Evolutionary conservation across 2,888 invertebrate genomes (phyloP).

Genomic region (Clistopyga incitator): DNA sequence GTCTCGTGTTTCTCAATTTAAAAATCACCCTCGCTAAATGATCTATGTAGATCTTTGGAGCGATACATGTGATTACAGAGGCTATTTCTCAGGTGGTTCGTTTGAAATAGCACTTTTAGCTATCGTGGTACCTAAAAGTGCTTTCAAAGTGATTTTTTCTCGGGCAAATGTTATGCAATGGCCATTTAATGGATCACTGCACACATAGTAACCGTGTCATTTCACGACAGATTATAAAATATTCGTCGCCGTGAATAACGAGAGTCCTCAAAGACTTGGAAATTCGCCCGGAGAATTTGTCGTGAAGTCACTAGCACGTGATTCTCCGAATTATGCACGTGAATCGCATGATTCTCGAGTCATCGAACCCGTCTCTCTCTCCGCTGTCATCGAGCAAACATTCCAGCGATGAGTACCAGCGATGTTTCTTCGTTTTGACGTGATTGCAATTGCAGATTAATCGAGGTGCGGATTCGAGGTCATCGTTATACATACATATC

Average conservation of each 20-base stretch:
- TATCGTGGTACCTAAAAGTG: no score
- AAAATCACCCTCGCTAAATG: not conserved
- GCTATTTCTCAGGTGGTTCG: not conserved
- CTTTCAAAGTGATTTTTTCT: no score
- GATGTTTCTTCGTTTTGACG: constrained; percentile 39
- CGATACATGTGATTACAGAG: constrained; percentile 1
- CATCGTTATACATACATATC: constrained; percentile 47
- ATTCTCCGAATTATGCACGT: constrained; percentile 26
- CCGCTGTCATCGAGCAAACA: constrained; percentile 18
- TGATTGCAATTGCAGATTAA: constrained; percentile 60
- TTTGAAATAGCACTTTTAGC: no score
- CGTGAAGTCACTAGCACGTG: constrained; percentile 36
- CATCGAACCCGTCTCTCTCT: constrained; percentile 54
- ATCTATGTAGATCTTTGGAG: not conserved
- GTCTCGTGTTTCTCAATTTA: not conserved
- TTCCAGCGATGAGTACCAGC: constrained; percentile 35
- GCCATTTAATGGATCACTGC: not conserved
- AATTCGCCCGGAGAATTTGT: constrained; percentile 63
- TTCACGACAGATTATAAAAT: constrained; percentile 28
- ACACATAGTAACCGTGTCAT: no score
- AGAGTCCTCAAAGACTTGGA: constrained; percentile 58
- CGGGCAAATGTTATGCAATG: no score
- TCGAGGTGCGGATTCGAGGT: constrained; percentile 62
- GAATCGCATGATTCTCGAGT: constrained; percentile 53
- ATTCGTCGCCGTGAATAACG: constrained; percentile 35